Percentiles rank a stretch among this genome's conserved stretches.
These are phyloP conservation scores for Micronycteris hirsuta DNA, from an alignment of 2,113 vertebrate species.

Conservation along the genomic window DNA sequence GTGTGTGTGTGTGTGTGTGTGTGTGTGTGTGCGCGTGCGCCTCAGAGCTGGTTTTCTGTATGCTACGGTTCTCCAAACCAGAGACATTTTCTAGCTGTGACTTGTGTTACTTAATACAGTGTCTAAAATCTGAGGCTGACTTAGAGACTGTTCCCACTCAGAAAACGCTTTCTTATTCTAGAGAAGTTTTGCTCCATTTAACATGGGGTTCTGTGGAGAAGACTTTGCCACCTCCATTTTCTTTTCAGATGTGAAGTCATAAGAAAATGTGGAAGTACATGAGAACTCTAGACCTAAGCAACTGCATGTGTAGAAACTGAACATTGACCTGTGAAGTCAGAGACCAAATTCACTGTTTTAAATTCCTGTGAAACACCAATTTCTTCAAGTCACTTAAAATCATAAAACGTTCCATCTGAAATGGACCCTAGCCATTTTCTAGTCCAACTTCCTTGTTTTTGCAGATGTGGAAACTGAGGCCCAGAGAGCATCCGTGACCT, in stretches of 20 bases:
- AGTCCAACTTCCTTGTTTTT: not conserved
- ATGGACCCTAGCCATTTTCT: not conserved
- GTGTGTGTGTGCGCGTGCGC: too few species aligned
- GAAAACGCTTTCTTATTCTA: not conserved
- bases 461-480: not conserved
- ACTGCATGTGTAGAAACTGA: not conserved
- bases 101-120: not conserved
- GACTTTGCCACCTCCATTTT: not conserved
- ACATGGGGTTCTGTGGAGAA: not conserved
- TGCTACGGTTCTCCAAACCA: not conserved
- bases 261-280: not conserved
- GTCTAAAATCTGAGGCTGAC: not conserved
- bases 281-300: not conserved
- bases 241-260: not conserved
- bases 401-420: not conserved
- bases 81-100: not conserved
- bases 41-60: not conserved
- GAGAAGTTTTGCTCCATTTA: not conserved
- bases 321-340: not conserved
- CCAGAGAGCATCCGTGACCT: not conserved
- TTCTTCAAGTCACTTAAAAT: conserved; percentile 10
- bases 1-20: not conserved
- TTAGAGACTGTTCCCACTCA: not conserved
- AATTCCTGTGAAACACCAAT: not conserved
- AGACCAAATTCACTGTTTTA: not conserved